Percentiles rank a stretch among this genome's conserved stretches.
phyloP scores from a whole-genome alignment of 2,113 vertebrate species.

The Scytalopus superciliaris region DNA sequence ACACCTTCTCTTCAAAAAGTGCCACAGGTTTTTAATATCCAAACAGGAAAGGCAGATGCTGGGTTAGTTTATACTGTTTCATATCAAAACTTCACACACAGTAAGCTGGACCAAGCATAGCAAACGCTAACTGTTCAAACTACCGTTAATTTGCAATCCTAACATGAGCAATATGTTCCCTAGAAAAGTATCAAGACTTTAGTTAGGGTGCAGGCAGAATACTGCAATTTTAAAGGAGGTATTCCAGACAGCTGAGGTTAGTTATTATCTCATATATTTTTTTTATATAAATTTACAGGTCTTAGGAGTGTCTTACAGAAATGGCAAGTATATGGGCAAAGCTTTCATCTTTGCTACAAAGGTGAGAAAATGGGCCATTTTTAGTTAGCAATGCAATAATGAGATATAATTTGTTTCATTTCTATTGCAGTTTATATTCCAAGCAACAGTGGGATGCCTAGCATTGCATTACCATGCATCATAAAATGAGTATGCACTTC shows the following conservation, averaged over 20 bases:
- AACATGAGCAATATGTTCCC: not conserved
- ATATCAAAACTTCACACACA: not conserved
- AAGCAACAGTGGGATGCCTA: not conserved
- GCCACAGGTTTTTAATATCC: not conserved
- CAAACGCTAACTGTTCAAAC: not conserved
- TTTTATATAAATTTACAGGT: not conserved
- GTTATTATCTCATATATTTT: not conserved
- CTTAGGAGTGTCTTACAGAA: not conserved
- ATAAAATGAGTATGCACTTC: not conserved
- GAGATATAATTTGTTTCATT: not conserved
- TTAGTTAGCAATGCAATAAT: not conserved
- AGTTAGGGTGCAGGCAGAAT: not conserved
- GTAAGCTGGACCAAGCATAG: not conserved
- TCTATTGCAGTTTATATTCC: not conserved
- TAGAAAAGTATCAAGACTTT: not conserved
- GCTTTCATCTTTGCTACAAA: not conserved
- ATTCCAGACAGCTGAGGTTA: not conserved
- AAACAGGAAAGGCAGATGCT: not conserved
- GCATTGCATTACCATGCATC: not conserved
- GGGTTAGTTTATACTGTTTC: not conserved
- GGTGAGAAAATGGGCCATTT: not conserved
- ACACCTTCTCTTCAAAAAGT: not conserved
- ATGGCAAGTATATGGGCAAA: not conserved
- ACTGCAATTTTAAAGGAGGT: not conserved
- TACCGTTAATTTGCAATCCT: not conserved